A percentile compares a stretch with the other conserved stretches of the same genome.
phyloP scores from a whole-genome alignment of 2,113 vertebrate genomes.

The Tetraodon nigroviridis region DNA sequence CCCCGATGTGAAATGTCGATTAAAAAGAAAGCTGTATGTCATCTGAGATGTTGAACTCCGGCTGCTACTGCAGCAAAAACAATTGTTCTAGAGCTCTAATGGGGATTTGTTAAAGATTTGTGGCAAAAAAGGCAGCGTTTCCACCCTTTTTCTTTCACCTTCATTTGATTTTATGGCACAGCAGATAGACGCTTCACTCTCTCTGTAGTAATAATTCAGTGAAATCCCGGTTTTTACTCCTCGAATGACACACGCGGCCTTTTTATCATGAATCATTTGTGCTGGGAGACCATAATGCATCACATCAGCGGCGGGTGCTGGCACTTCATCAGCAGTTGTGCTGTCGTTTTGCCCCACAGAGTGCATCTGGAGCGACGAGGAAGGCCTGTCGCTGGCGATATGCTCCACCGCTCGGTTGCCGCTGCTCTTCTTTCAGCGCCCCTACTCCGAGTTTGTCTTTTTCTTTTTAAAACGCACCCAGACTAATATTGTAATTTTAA shows the following conservation, averaged over 20 bases:
- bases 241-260: slow-evolving; percentile 48
- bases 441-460: slow-evolving; percentile 2
- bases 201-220: slow-evolving; percentile 59
- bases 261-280: slow-evolving; percentile 67
- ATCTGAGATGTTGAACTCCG: slow-evolving; percentile 8
- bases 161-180: slow-evolving; percentile 8
- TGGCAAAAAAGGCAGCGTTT: slow-evolving; percentile 7
- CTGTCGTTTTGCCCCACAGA: slow-evolving; percentile 48
- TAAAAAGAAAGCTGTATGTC: slow-evolving; percentile 38
- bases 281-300: slow-evolving; percentile 57
- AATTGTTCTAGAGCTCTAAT: slow-evolving; percentile 4
- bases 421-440: slow-evolving; percentile 1
- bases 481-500: slow-evolving; percentile 49
- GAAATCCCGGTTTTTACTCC: slow-evolving; percentile 52
- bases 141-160: slow-evolving; percentile 8
- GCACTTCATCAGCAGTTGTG: slow-evolving; percentile 50
- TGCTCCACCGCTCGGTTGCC: slow-evolving; percentile 24
- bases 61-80: slow-evolving; percentile 13
- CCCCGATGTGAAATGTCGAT: slow-evolving; percentile 49
- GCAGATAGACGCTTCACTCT: slow-evolving; percentile 14
- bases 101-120: slow-evolving; percentile 8
- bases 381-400: slow-evolving; percentile 32
- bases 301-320: slow-evolving; percentile 55
- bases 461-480: slow-evolving; percentile 5
- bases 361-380: slow-evolving; percentile 56